Percentiles rank a stretch among this genome's conserved stretches.
Evolutionary conservation across 2,888 invertebrate genomes (phyloP).

Genomic region (Panopea generosa): DNA sequence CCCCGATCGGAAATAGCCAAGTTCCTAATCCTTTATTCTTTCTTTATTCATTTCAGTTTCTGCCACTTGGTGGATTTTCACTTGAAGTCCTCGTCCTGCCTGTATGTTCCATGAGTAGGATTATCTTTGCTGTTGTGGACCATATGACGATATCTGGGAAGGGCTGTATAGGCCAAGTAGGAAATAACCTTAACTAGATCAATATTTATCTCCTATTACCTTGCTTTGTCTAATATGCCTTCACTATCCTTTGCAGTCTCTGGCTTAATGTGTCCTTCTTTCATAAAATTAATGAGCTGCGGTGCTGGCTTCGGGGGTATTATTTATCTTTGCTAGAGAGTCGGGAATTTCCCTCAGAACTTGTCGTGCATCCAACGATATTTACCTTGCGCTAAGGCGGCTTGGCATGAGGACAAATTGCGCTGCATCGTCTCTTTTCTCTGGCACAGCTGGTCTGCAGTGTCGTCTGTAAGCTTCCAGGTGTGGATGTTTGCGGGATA

Average conservation of each 20-base stretch:
- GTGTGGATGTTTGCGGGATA: background rate
- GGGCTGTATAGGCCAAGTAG: too few species aligned
- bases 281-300: background rate
- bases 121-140: too few species aligned
- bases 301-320: background rate
- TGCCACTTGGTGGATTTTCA: too few species aligned
- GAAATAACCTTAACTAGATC: background rate
- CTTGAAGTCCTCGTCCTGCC: too few species aligned
- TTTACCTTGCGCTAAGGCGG: background rate
- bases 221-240: background rate
- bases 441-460: background rate
- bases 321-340: background rate
- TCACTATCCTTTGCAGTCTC: background rate
- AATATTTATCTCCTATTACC: background rate
- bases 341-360: background rate
- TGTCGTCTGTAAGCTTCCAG: constrained; percentile 1
- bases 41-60: too few species aligned
- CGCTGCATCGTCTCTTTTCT: background rate
- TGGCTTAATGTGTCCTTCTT: background rate
- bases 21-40: too few species aligned
- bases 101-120: too few species aligned
- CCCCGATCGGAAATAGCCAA: too few species aligned
- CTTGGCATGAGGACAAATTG: background rate
- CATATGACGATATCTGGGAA: too few species aligned
- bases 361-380: constrained; percentile 1